Evolutionary conservation across 2,888 invertebrate genomes (phyloP).

Genomic region (Parnassius glacialis): DNA sequence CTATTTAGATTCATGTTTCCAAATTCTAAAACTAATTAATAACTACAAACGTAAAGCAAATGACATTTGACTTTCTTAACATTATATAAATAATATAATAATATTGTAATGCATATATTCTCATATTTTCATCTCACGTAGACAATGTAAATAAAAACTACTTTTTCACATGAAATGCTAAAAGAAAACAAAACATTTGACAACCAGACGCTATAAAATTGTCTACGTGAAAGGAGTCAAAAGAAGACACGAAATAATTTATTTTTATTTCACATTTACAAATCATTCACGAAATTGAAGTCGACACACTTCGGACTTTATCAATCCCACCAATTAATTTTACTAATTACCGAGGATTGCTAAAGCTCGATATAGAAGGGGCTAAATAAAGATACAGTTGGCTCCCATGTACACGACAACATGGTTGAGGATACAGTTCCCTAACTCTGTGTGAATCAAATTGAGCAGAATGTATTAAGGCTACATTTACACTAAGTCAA

Average conservation of each 20-base stretch:
- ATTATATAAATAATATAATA: conserved; percentile 22
- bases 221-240: conserved; percentile 16
- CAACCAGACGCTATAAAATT: conserved; percentile 14
- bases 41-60: conserved; percentile 22
- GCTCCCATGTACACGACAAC: conserved; percentile 47
- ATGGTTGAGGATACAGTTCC: conserved; percentile 47
- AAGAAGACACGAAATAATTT: not conserved
- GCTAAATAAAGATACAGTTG: conserved; percentile 45
- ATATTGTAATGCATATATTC: conserved; percentile 10
- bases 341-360: not conserved
- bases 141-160: conserved; percentile 20
- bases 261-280: conserved; percentile 14
- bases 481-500: conserved; percentile 73
- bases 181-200: not conserved
- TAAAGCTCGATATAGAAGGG: conserved; percentile 8
- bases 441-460: conserved; percentile 61
- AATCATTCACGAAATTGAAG: conserved; percentile 11
- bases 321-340: not conserved
- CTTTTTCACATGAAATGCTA: not conserved
- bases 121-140: conserved; percentile 13
- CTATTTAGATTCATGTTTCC: conserved; percentile 9
- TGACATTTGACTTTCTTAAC: conserved; percentile 9
- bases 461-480: conserved; percentile 74
- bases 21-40: conserved; percentile 17
- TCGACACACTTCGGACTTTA: conserved; percentile 7